Evolutionary conservation across 2,888 invertebrate species (phyloP).

Genomic region (Hypercompe scribonia): DNA sequence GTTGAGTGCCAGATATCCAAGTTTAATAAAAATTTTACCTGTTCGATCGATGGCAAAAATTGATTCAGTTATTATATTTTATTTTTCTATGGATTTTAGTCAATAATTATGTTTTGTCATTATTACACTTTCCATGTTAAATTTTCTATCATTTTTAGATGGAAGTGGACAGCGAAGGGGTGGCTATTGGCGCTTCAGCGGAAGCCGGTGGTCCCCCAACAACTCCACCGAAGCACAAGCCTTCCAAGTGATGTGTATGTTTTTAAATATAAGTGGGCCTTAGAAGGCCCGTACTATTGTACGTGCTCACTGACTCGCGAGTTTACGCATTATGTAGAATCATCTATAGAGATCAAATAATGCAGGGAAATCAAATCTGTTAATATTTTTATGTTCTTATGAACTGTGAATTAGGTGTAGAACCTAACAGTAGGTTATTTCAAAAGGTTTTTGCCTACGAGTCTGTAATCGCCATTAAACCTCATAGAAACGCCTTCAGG

Average conservation of each 20-base stretch:
- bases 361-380: neutral
- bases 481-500: neutral
- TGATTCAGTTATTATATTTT: too few species aligned
- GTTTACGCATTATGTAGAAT: neutral
- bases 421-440: neutral
- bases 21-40: too few species aligned
- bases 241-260: slow-evolving; percentile 74
- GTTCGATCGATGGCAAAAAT: too few species aligned
- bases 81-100: neutral
- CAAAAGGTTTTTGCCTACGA: neutral
- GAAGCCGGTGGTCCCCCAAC: slow-evolving; percentile 84
- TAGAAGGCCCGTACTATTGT: neutral
- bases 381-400: neutral
- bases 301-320: slow-evolving; percentile 18
- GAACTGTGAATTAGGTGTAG: neutral
- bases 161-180: slow-evolving; percentile 85
- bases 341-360: neutral
- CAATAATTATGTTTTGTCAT: neutral
- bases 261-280: slow-evolving; percentile 3
- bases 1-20: too few species aligned
- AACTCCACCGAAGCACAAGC: slow-evolving; percentile 81
- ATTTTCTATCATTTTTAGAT: slow-evolving; percentile 58
- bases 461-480: neutral
- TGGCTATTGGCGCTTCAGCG: slow-evolving; percentile 80
- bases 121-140: neutral